Evolutionary conservation across 2,888 invertebrate species (phyloP), one percentile per base, ranked within the genome.

Genomic region (Pristionchus maxplancki): DNA sequence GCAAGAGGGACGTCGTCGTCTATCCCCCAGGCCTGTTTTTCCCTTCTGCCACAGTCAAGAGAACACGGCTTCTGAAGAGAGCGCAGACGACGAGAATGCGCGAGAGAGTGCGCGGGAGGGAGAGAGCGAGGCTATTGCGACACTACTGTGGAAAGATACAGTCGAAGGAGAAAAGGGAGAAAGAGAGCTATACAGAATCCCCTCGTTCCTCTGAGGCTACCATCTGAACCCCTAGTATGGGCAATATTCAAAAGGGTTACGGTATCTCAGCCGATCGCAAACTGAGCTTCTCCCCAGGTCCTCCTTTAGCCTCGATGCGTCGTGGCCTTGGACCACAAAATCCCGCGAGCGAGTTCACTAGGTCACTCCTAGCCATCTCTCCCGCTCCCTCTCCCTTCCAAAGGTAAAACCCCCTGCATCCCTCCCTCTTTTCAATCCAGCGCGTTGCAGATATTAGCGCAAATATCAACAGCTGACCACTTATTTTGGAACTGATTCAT

Each of bases 1-100:
- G 53, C 0, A 28, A 64, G 64, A 31, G 64, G 64, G 64, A 64
- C 64, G 64, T 64, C 62, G 62, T 37, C 44, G 44, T 34, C 44
- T 78, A 44, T 78, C 74, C 74, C 67, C 74, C 44, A 74, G 74
- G 74, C 74, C 48, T 78, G 74, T 78, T 78, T 78, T 40, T 44
- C 44, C 34, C 44, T 44, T 40, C 31, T n/a, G 74, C 40, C 74
- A 78, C n/a, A 44, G n/a, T 15, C 31, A 6, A 83, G 50, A 24
- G 24, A 58, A 20, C 83, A 13, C 53, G 53, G 83, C 44, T 37
- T 58, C 34, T 53, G 20, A 44, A n/a, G 37, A 40, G 58, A 62
- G 62, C 1, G 24, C 37, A 84, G 53, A 84, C 34, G 37, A 31
- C 44, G 40, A 58, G 85, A 64, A 40, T 4, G 1, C 20, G 64